Evolutionary conservation across 1,140 invertebrate species (phyloP), one percentile per base, ranked within the genome.

Genomic region (Rhynchophorus ferrugineus): DNA sequence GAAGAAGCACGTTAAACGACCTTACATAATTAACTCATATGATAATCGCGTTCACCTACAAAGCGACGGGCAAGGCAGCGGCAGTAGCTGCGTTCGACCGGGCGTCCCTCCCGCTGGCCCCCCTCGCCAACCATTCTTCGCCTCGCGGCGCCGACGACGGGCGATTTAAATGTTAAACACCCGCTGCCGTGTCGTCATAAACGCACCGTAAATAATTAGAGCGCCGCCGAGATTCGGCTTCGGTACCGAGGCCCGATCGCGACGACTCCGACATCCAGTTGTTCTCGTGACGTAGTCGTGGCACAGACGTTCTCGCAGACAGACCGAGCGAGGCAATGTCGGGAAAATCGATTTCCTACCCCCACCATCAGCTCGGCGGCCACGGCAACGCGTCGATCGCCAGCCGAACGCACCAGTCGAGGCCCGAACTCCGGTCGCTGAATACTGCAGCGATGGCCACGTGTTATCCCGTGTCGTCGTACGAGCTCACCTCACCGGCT

Each of bases 341-440:
- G 51, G 55, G 49, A 48, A 50, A 61, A 61, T 68, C 66, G 67
- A 69, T 68, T 69, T 69, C 65, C 65, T 67, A 64, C 63, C 67
- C 66, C 63, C 64, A 62, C 67, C 62, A 64, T 8, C 20, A 43
- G 16, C 24, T 41, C 21, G 41, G 34, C 29, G 14, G 43, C 38
- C 36, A 35, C 35, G 46, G n/a, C 49, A 49, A 47, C 13, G 37
- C 37, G 37, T 20, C 49, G 17, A 43, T 54, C 34, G 51, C 41
- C 22, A 35, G 34, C 49, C 34, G 42, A 43, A 21, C 20, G 42
- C 38, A 47, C 43, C 64, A 69, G 66, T 69, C 62, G 64, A 69
- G 67, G 59, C 56, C 62, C 58, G 65, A 63, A 41, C 44, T 38
- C 47, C 55, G 61, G 56, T 59, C 59, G 46, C 54, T 39, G 14